Percentiles rank a stretch among this genome's conserved stretches.
Conservation (phyloP, 2,797 vertebrate species). For the Ceyx erithaca region DNA sequence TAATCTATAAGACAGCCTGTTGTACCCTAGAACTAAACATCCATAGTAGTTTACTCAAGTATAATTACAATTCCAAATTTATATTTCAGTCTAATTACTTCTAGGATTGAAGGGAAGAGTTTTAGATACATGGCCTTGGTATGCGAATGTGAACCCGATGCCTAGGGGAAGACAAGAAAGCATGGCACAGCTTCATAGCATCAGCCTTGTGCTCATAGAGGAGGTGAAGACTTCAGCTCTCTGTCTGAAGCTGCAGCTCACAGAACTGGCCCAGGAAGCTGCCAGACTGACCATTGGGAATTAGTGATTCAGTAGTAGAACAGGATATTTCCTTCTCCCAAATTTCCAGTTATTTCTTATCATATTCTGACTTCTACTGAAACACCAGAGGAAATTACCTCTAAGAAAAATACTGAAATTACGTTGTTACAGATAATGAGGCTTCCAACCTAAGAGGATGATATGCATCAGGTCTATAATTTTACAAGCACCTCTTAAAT, state of each 20-base stretch:
- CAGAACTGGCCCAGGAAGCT: neutral
- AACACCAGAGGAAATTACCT: neutral
- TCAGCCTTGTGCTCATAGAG: neutral
- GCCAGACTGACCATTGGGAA: accelerated
- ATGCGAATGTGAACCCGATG: neutral
- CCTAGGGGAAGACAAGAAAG: neutral
- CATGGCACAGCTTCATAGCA: neutral
- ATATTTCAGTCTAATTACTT: neutral
- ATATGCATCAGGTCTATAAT: neutral
- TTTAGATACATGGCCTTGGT: neutral
- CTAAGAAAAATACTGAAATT: neutral
- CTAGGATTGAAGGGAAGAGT: neutral
- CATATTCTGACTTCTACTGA: neutral
- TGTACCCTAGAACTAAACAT: neutral
- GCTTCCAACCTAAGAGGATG: neutral
- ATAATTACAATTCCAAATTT: neutral
- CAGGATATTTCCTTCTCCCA: accelerated
- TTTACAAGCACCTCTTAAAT: neutral
- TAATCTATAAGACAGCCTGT: neutral
- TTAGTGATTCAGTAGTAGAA: neutral
- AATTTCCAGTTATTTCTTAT: neutral
- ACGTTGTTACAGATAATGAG: neutral
- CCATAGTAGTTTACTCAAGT: neutral
- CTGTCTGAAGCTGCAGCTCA: neutral
- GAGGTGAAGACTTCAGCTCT: neutral